phyloP scores from a whole-genome alignment of 2,113 vertebrate species.

The Scatophagus argus region DNA sequence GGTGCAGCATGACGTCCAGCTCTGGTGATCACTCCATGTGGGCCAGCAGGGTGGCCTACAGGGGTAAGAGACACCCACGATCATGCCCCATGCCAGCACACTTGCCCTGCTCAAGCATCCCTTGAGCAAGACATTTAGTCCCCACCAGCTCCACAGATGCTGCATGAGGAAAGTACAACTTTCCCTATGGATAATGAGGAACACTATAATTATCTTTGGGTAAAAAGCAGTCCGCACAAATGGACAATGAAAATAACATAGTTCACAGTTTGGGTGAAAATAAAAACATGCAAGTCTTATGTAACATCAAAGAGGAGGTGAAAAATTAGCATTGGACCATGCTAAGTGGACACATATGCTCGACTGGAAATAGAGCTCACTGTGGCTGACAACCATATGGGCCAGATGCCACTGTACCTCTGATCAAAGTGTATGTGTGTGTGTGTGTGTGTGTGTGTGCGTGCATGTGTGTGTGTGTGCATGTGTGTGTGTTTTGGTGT shows the following conservation, averaged over 20 bases:
- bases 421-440: constrained; percentile 62
- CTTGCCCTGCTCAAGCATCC: constrained; percentile 5
- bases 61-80: constrained; percentile 10
- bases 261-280: constrained; percentile 35
- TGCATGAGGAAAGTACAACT: background rate
- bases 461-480: background rate
- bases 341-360: constrained; percentile 58
- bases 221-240: background rate
- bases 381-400: constrained; percentile 54
- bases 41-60: constrained; percentile 9
- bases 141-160: constrained; percentile 38
- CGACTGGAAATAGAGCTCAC: constrained; percentile 40
- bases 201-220: constrained; percentile 12
- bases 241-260: constrained; percentile 38
- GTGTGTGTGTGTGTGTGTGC: constrained; percentile 27
- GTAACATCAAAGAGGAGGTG: constrained; percentile 49
- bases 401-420: constrained; percentile 57
- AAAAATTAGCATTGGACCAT: constrained; percentile 5
- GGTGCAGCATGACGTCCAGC: constrained; percentile 62
- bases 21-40: constrained; percentile 52
- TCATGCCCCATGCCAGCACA: constrained; percentile 18
- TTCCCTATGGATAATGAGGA: constrained; percentile 7
- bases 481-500: background rate
- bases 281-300: constrained; percentile 38
- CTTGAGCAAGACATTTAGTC: constrained; percentile 33